These are phyloP conservation scores for Tetraodon nigroviridis DNA, from an alignment of 2,113 vertebrate genomes.

Conservation along the genomic window DNA sequence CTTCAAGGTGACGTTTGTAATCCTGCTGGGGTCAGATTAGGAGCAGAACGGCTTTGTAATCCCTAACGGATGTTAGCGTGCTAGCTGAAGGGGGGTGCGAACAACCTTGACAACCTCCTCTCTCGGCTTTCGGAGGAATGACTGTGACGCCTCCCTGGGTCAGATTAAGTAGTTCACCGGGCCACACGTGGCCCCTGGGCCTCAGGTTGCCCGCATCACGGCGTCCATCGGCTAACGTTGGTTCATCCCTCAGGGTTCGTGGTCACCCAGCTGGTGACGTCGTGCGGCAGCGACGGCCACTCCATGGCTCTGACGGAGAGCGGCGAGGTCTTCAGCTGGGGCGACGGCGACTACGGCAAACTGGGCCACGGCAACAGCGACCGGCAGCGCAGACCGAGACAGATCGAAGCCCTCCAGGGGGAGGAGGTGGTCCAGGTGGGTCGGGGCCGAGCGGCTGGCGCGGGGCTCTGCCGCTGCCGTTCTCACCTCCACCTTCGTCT, in stretches of 20 bases:
- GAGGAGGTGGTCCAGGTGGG: constrained; percentile 81
- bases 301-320: constrained; percentile 81
- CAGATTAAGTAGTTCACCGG: too few relatives aligned
- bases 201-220: too few relatives aligned
- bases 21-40: neutral
- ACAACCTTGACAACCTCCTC: too few relatives aligned
- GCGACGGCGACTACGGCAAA: constrained; percentile 80
- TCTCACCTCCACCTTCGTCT: neutral
- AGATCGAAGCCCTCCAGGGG: constrained; percentile 79
- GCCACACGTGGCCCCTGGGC: too few relatives aligned
- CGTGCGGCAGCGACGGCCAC: constrained; percentile 79
- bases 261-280: constrained; percentile 79
- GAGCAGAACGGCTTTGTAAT: neutral
- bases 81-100: too few relatives aligned
- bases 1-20: constrained; percentile 68
- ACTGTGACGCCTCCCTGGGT: too few relatives aligned
- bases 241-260: constrained; percentile 68
- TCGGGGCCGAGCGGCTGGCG: neutral
- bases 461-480: neutral
- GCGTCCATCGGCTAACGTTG: too few relatives aligned
- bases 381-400: constrained; percentile 76
- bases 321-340: constrained; percentile 83
- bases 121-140: too few relatives aligned
- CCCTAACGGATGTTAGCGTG: too few relatives aligned
- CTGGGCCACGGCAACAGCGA: constrained; percentile 81